Percentiles rank a stretch among this genome's conserved stretches.
These are phyloP conservation scores for Corythornis vintsioides DNA, from an alignment of 2,113 vertebrate species.

Conservation along the genomic window DNA sequence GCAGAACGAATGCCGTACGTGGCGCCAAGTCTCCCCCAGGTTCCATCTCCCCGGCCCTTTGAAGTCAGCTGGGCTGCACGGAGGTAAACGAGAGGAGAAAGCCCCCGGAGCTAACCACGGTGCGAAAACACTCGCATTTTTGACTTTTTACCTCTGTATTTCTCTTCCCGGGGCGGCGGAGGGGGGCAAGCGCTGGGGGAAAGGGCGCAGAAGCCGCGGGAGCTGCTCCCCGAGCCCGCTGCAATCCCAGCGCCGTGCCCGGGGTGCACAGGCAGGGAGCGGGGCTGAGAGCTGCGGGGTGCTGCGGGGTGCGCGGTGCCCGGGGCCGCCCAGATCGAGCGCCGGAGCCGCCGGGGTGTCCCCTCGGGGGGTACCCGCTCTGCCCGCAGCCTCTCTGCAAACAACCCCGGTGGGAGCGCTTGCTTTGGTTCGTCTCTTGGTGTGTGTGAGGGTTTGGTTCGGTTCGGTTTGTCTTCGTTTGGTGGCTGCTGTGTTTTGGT, in stretches of 20 bases:
- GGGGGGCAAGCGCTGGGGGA: too few relatives aligned
- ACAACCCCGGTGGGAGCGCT: not conserved
- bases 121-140: not conserved
- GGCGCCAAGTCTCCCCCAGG: slow-evolving; percentile 27
- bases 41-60: slow-evolving; percentile 35
- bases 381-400: not conserved
- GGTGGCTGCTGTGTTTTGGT: not conserved
- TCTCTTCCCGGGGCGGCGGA: not conserved
- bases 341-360: not conserved
- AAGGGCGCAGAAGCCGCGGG: too few relatives aligned
- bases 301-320: too few relatives aligned
- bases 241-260: too few relatives aligned
- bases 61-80: not conserved
- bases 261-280: too few relatives aligned
- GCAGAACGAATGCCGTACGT: not conserved
- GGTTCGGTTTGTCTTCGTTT: not conserved
- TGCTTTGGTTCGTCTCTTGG: not conserved
- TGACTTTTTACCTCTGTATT: not conserved
- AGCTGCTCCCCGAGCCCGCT: too few relatives aligned
- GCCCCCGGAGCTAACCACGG: not conserved
- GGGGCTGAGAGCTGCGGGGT: too few relatives aligned
- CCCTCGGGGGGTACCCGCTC: not conserved
- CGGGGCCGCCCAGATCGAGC: too few relatives aligned
- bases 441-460: not conserved
- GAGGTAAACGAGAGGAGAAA: slow-evolving; percentile 8